These are phyloP conservation scores for Pterocles gutturalis DNA, from an alignment of 2,113 vertebrate species.

Conservation along the genomic window DNA sequence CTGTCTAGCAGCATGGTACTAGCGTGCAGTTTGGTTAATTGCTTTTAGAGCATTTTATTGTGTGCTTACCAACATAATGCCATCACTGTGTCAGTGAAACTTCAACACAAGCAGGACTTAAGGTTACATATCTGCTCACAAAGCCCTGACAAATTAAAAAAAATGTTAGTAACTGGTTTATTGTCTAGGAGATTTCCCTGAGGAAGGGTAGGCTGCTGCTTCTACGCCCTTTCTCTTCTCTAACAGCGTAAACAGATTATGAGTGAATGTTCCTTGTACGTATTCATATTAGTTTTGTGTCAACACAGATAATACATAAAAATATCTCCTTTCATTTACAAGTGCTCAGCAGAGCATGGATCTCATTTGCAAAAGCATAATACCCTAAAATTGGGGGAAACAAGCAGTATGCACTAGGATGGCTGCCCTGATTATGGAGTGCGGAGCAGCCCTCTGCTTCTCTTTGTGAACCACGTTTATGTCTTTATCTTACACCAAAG, in stretches of 20 bases:
- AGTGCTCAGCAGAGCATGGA: neutral
- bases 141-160: slow-evolving; percentile 11
- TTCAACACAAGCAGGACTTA: neutral
- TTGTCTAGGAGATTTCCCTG: slow-evolving; percentile 12
- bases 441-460: neutral
- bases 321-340: neutral
- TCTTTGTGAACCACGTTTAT: neutral
- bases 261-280: neutral
- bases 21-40: neutral
- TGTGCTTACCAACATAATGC: neutral
- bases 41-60: neutral
- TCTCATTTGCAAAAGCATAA: neutral
- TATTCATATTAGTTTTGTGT: slow-evolving; percentile 16
- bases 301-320: neutral
- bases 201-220: neutral
- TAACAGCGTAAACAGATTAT: neutral
- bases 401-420: neutral
- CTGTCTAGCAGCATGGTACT: neutral
- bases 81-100: neutral
- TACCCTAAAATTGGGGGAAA: neutral
- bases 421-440: neutral
- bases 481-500: neutral
- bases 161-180: neutral
- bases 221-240: neutral
- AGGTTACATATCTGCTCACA: neutral